Percentiles rank a stretch among this genome's conserved stretches.
Conservation (phyloP, 1,140 invertebrate genomes). For the Drosophila santomea region DNA sequence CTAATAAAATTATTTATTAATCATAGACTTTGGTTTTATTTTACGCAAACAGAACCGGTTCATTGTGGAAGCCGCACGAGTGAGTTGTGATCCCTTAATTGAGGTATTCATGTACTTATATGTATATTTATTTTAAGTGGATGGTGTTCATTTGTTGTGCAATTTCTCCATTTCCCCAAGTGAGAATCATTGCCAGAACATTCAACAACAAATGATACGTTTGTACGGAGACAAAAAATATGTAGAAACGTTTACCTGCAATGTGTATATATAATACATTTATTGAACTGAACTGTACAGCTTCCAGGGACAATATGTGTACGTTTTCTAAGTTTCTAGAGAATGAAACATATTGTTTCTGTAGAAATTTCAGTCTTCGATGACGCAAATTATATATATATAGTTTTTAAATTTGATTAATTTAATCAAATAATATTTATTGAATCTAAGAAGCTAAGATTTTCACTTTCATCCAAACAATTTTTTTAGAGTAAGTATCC, state of each 20-base stretch:
- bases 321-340: no score
- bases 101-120: conserved; percentile 48
- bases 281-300: neutral
- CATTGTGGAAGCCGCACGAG: conserved; percentile 42
- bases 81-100: conserved; percentile 37
- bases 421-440: no score
- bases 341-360: no score
- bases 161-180: conserved; percentile 30
- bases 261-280: no score
- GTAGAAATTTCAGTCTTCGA: no score
- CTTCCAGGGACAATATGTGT: neutral
- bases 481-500: no score
- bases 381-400: no score
- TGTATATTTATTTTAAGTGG: conserved; percentile 59
- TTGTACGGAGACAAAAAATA: neutral
- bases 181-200: conserved; percentile 6
- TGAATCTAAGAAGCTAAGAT: no score
- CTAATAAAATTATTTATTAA: conserved; percentile 39
- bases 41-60: conserved; percentile 44
- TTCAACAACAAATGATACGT: conserved; percentile 15
- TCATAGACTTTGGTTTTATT: conserved; percentile 50
- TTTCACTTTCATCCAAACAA: no score
- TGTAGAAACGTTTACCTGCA: neutral
- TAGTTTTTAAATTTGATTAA: no score
- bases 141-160: conserved; percentile 39